Evolutionary conservation across 2,888 invertebrate genomes (phyloP), one percentile per base, ranked within the genome.

Genomic region (Torymus aiolomorphi): DNA sequence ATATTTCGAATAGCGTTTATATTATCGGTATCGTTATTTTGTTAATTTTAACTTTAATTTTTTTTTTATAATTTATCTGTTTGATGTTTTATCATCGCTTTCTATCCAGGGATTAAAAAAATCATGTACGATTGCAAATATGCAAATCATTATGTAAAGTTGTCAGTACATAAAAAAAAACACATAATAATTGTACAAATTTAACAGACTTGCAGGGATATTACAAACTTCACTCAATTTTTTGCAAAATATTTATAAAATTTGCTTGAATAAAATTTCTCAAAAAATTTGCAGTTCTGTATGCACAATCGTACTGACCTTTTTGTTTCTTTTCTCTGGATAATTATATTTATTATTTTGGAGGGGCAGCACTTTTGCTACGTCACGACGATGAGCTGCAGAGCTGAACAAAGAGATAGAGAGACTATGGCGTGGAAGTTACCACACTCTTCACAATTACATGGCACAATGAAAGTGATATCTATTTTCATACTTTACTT

Each of bases 351-450:
- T 89, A 89, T 89, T 88, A 89, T 90, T 88, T 87, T 89, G 89
- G 88, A 90, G 88, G 90, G 90, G 89, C 88, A 89, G 89, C 88
- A 89, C 87, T 89, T 80, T 89, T 86, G 88, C 89, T 89, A 88
- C 87, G 87, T 88, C 88, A 87, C 87, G 87, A 87, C 86, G 88
- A 88, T 78, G 76, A 78, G 67, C 52, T 87, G 89, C 88, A 87
- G 88, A 88, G 87, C 86, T 88, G 88, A 89, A 88, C 84, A 87
- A 86, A 69, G 75, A 61, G 61, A 61, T n/a, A 61, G 71, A 76
- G 71, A 76, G 74, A 80, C 71, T 73, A 72, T 81, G 72, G 72
- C 78, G 66, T 72, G 73, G 65, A 81, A 87, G 89, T 88, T 88
- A 88, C 88, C 89, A 88, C 88, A 88, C 89, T 89, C 89, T 88